phyloP scores from a whole-genome alignment of 2,797 vertebrate species.

The Pteropus rufus region DNA sequence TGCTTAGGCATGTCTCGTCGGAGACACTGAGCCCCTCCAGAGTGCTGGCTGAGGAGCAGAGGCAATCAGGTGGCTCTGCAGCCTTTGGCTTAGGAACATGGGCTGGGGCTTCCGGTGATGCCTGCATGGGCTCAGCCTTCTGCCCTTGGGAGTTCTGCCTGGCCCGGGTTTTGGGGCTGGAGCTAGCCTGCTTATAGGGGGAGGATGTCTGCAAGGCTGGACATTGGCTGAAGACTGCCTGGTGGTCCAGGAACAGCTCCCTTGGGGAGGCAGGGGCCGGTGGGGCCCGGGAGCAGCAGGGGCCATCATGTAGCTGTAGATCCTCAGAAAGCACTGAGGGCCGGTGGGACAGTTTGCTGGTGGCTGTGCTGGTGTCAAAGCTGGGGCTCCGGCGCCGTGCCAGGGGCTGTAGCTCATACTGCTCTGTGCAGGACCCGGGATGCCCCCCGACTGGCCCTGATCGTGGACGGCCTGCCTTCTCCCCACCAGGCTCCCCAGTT shows the following conservation, averaged over 20 bases:
- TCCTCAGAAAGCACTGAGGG: constrained; percentile 97
- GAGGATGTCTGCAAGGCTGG: constrained; percentile 96
- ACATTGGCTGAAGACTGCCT: constrained; percentile 81
- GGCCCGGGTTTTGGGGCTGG: constrained; percentile 49
- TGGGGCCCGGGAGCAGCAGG: constrained; percentile 79
- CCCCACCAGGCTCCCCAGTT: constrained; percentile 77
- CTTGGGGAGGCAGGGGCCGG: constrained; percentile 64
- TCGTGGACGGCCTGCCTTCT: constrained; percentile 79
- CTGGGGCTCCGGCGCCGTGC: constrained; percentile 95
- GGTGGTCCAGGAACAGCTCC: constrained; percentile 76
- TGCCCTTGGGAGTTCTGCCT: constrained; percentile 76
- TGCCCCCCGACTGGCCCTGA: constrained; percentile 80
- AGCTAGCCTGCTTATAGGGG: constrained; percentile 88
- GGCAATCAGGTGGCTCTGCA: constrained; percentile 71
- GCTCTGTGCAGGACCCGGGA: constrained; percentile 86
- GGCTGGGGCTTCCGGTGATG: constrained; percentile 38
- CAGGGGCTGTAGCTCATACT: constrained; percentile 96
- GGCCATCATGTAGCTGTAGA: constrained; percentile 88
- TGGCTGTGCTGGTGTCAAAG: constrained; percentile 99
- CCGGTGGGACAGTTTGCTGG: constrained; percentile 96
- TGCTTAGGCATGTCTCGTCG: constrained; percentile 92
- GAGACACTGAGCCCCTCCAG: constrained; percentile 93
- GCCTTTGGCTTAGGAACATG: constrained; percentile 63
- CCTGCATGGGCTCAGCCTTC: constrained; percentile 49
- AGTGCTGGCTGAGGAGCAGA: constrained; percentile 89